These are phyloP conservation scores for Hippocampus mohnikei DNA, from an alignment of 2,113 vertebrate genomes.

Conservation along the genomic window DNA sequence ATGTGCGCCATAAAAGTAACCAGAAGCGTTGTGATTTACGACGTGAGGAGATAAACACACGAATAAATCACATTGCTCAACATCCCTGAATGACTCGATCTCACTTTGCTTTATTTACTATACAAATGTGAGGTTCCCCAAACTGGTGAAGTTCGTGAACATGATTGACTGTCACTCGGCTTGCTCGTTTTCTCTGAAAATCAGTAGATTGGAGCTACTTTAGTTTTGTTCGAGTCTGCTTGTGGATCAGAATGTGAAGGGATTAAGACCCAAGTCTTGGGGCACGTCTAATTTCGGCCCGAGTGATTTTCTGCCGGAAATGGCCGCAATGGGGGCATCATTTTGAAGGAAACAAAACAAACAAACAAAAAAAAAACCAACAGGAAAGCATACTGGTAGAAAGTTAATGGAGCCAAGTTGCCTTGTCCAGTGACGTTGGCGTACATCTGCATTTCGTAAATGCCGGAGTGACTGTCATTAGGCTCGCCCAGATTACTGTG, in stretches of 20 bases:
- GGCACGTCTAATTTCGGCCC: neutral
- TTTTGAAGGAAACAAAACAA: neutral
- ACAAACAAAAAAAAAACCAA: neutral
- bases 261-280: neutral
- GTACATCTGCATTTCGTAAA: neutral
- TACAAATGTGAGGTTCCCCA: too few relatives aligned
- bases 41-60: conserved; percentile 6
- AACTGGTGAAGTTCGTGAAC: too few relatives aligned
- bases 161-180: too few relatives aligned
- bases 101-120: too few relatives aligned
- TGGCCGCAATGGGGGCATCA: neutral
- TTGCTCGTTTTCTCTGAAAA: too few relatives aligned
- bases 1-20: neutral
- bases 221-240: neutral
- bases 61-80: neutral
- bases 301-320: neutral
- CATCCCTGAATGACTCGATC: neutral
- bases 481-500: neutral
- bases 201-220: neutral
- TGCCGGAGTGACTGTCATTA: neutral
- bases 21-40: conserved; percentile 4
- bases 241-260: neutral
- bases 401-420: neutral
- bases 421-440: neutral
- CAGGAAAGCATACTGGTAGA: neutral